phyloP scores from a whole-genome alignment of 2,888 invertebrate genomes.

The Amblyteles armatorius region DNA sequence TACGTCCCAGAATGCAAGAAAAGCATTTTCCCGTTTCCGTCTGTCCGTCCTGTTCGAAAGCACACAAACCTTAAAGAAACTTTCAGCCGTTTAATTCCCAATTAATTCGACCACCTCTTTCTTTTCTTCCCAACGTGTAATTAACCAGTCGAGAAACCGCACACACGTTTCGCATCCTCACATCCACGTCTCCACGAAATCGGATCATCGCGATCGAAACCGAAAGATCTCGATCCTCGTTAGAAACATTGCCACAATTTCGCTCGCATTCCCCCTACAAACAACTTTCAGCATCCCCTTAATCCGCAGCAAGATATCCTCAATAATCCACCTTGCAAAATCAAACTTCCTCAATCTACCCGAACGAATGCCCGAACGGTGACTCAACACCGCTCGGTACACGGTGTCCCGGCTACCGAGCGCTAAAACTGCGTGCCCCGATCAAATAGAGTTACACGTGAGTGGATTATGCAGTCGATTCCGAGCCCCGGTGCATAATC shows the following conservation, averaged over 20 bases:
- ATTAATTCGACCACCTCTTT: background rate
- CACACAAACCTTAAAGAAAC: no score
- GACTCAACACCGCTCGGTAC: conserved; percentile 2
- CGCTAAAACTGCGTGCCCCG: conserved; percentile 38
- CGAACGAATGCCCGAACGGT: background rate
- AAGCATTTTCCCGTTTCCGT: no score
- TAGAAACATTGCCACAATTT: background rate
- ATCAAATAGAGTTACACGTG: conserved; percentile 48
- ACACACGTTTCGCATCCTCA: background rate
- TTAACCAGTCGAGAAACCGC: no score
- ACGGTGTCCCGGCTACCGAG: conserved; percentile 17
- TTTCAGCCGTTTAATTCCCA: background rate
- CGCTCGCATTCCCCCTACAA: background rate
- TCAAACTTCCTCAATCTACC: conserved; percentile 1
- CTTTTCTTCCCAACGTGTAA: no score
- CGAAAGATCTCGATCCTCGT: background rate
- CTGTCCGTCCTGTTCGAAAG: no score
- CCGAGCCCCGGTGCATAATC: conserved; percentile 35
- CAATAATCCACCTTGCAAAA: conserved; percentile 10
- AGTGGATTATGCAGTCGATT: conserved; percentile 56
- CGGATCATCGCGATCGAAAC: background rate
- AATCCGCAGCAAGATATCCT: background rate
- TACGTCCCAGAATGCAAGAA: no score
- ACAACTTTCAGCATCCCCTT: background rate
- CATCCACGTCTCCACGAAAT: no score